phyloP scores from a whole-genome alignment of 2,113 vertebrate species.

The Oncorhynchus masou region DNA sequence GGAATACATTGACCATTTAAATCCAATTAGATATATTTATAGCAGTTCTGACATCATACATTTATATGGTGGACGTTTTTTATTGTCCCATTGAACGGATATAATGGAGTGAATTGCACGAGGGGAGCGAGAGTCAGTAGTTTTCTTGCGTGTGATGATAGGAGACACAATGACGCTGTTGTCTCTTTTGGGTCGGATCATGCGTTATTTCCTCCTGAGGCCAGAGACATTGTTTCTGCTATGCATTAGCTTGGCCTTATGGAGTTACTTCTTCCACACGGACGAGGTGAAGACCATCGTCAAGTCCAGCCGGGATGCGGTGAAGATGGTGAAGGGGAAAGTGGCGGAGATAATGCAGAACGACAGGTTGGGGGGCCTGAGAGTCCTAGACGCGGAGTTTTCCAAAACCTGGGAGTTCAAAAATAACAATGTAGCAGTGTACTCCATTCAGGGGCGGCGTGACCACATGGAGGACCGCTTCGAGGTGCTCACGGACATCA shows the following conservation, averaged over 20 bases:
- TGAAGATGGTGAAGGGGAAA: conserved; percentile 98
- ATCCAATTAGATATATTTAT: background rate
- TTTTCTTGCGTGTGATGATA: conserved; percentile 84
- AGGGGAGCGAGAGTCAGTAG: conserved; percentile 51
- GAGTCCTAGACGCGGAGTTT: conserved; percentile 92
- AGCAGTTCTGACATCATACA: conserved; percentile 1
- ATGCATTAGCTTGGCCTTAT: conserved; percentile 95
- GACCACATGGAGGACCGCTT: conserved; percentile 99
- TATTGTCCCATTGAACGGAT: conserved; percentile 41
- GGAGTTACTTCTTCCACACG: conserved; percentile 99
- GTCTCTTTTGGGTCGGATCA: conserved; percentile 96
- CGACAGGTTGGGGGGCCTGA: conserved; percentile 88
- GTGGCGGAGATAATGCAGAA: conserved; percentile 98
- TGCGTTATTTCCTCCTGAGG: conserved; percentile 98
- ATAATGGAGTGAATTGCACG: conserved; percentile 55
- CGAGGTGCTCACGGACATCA: conserved; percentile 86
- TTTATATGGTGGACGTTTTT: background rate
- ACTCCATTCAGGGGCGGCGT: conserved; percentile 95
- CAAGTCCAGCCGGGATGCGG: conserved; percentile 95
- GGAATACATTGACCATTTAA: conserved; percentile 15
- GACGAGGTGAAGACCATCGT: conserved; percentile 99
- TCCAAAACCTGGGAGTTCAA: conserved; percentile 97
- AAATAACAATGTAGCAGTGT: conserved; percentile 92
- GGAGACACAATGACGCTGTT: conserved; percentile 99
- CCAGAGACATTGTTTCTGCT: conserved; percentile 96